A percentile compares a stretch with the other conserved stretches of the same genome.
These are phyloP conservation scores for Sphyrna mokarran DNA, from an alignment of 2,113 vertebrate species.

Conservation along the genomic window DNA sequence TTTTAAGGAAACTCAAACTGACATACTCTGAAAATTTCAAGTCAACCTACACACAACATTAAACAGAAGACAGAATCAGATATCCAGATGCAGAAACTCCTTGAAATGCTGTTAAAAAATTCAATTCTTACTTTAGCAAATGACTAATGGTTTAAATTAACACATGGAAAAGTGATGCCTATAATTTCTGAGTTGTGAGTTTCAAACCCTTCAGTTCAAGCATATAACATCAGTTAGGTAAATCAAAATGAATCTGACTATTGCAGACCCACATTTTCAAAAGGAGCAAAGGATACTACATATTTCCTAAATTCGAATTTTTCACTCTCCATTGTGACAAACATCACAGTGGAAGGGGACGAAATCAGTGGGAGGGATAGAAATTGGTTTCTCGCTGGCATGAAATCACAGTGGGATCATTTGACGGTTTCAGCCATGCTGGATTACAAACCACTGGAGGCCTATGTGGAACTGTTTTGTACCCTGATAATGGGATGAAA, in stretches of 20 bases:
- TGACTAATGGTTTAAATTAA: background rate
- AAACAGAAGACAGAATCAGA: background rate
- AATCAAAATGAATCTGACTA: background rate
- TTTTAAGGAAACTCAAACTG: constrained; percentile 19
- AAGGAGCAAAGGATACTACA: background rate
- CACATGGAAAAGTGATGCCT: background rate
- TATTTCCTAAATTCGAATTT: background rate
- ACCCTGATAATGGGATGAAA: too few species aligned
- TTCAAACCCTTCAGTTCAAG: background rate
- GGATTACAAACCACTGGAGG: too few species aligned
- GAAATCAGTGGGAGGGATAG: too few species aligned
- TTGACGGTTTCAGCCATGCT: too few species aligned
- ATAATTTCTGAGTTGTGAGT: background rate
- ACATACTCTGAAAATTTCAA: constrained; percentile 33
- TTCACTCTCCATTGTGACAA: too few species aligned
- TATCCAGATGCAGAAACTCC: background rate
- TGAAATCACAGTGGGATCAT: too few species aligned
- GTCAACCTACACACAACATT: background rate
- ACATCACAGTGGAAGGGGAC: too few species aligned
- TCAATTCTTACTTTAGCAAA: background rate
- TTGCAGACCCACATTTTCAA: background rate
- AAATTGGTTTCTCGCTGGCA: too few species aligned
- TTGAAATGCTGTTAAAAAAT: constrained; percentile 9
- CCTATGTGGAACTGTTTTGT: too few species aligned
- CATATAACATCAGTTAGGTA: background rate